A percentile compares a stretch with the other conserved stretches of the same genome.
Evolutionary conservation across 2,797 vertebrate species (phyloP).

Genomic region (Tangara arthus): DNA sequence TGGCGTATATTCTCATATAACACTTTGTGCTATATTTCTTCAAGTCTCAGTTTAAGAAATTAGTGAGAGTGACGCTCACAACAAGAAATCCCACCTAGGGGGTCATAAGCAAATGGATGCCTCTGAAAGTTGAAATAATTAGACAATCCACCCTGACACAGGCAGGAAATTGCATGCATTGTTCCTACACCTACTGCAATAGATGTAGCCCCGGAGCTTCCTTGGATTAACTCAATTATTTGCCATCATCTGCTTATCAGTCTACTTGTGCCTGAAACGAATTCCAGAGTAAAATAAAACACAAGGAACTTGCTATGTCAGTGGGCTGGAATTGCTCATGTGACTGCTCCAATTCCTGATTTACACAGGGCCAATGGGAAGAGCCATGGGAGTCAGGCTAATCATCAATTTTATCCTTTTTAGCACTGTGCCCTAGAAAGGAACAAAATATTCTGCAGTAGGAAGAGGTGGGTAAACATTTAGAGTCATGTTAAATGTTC

Average conservation of each 20-base stretch:
- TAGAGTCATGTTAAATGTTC: background rate
- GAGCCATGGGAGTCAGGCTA: background rate
- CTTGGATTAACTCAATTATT: conserved; percentile 14
- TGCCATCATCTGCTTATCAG: background rate
- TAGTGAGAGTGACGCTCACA: background rate
- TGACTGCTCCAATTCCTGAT: background rate
- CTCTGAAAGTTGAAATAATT: background rate
- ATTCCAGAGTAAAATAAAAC: background rate
- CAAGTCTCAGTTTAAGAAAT: background rate
- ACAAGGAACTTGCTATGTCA: background rate
- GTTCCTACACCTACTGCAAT: background rate
- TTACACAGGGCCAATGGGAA: background rate
- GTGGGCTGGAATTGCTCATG: background rate
- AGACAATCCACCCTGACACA: background rate
- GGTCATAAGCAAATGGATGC: background rate
- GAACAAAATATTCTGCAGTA: background rate
- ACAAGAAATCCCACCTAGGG: background rate
- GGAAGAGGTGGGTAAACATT: background rate
- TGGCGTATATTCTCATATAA: background rate
- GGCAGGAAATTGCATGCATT: background rate
- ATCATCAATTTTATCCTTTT: background rate
- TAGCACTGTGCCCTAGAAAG: background rate
- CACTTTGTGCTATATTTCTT: background rate
- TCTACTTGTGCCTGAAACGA: background rate
- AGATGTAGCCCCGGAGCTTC: background rate